Evolutionary conservation across 1,140 invertebrate genomes (phyloP).

Genomic region (Paracyclopina nana): DNA sequence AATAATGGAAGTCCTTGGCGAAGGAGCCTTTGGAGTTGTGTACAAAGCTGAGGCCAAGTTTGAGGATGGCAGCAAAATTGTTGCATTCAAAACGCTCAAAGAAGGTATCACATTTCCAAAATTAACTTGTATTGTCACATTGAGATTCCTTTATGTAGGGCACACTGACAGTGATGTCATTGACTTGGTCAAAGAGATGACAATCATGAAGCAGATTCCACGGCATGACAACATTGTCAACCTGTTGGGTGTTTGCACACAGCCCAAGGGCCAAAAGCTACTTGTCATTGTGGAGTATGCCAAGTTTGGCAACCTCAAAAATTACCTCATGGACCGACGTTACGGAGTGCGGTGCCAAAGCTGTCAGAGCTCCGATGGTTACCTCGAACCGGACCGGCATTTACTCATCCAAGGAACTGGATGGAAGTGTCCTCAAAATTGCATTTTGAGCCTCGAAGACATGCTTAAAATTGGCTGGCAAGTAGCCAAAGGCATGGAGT

Average conservation of each 20-base stretch:
- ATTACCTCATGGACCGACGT: too few relatives aligned
- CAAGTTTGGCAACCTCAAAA: conserved; percentile 6
- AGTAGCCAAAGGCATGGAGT: conserved; percentile 21
- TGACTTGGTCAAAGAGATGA: conserved; percentile 35
- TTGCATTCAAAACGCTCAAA: not conserved
- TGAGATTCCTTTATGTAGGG: conserved; percentile 24
- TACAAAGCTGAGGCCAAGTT: conserved; percentile 71
- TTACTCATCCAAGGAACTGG: not conserved
- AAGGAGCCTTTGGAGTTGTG: conserved; percentile 94
- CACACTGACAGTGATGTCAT: conserved; percentile 34
- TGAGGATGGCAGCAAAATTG: not conserved
- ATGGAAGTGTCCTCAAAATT: too few relatives aligned
- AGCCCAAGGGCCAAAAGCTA: conserved; percentile 2
- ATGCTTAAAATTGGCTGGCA: conserved; percentile 14
- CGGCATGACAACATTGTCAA: conserved; percentile 36
- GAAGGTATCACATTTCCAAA: not conserved
- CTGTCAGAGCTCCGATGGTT: not conserved
- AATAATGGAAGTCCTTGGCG: conserved; percentile 82
- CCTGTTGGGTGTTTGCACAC: conserved; percentile 36
- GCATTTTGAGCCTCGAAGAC: too few relatives aligned
- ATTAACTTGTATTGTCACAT: conserved; percentile 2
- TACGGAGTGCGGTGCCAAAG: not conserved
- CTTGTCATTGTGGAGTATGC: conserved; percentile 9
- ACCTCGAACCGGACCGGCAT: not conserved
- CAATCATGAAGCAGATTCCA: conserved; percentile 36